phyloP scores from a whole-genome alignment of 2,797 vertebrate genomes.

The Champsocephalus gunnari region DNA sequence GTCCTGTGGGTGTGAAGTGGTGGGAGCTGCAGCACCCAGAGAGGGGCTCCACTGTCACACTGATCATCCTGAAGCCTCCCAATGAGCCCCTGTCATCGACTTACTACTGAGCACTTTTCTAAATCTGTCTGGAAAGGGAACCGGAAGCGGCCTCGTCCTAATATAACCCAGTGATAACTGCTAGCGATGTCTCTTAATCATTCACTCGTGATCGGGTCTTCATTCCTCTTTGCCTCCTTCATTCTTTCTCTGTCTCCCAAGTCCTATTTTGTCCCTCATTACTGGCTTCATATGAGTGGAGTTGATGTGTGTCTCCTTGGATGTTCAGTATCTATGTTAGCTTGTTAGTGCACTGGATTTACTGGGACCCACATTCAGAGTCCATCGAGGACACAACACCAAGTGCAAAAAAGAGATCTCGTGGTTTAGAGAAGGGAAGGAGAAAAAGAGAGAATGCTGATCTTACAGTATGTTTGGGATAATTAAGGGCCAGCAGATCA shows the following conservation, averaged over 20 bases:
- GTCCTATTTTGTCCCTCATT: slow-evolving; percentile 55
- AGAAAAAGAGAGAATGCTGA: slow-evolving; percentile 47
- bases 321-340: slow-evolving; percentile 34
- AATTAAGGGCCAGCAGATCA: slow-evolving; percentile 67
- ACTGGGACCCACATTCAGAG: slow-evolving; percentile 24
- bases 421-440: slow-evolving; percentile 17
- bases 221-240: slow-evolving; percentile 23
- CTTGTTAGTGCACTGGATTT: slow-evolving; percentile 35
- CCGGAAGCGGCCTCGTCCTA: slow-evolving; percentile 42
- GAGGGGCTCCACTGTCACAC: slow-evolving; percentile 23
- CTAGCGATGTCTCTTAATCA: slow-evolving; percentile 57
- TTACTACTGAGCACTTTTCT: slow-evolving; percentile 25
- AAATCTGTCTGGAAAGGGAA: slow-evolving; percentile 34
- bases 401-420: slow-evolving; percentile 32
- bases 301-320: slow-evolving; percentile 51
- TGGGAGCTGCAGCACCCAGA: slow-evolving; percentile 32
- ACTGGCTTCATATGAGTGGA: slow-evolving; percentile 45
- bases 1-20: slow-evolving; percentile 54
- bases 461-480: slow-evolving; percentile 48
- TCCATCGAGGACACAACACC: slow-evolving; percentile 30
- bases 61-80: slow-evolving; percentile 22
- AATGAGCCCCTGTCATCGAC: slow-evolving; percentile 32
- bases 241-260: slow-evolving; percentile 8
- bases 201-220: slow-evolving; percentile 53
- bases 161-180: slow-evolving; percentile 48